These are phyloP conservation scores for Agrochola circellaris DNA, from an alignment of 2,888 invertebrate species.

Conservation along the genomic window DNA sequence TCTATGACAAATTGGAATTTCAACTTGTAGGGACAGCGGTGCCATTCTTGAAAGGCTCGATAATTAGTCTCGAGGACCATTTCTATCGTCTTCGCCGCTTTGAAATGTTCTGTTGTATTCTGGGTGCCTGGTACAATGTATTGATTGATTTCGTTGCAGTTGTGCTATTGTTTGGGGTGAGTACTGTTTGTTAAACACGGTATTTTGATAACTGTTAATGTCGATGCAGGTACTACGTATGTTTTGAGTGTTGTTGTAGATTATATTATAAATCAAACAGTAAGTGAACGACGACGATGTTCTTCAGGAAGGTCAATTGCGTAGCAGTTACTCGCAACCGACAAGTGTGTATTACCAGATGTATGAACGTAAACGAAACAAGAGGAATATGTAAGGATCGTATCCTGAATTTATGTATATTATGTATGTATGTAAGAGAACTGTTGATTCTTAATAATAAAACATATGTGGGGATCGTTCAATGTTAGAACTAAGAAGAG, in stretches of 20 bases:
- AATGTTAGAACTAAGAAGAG: too few relatives aligned
- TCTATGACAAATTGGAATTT: constrained; percentile 85
- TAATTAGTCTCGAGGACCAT: constrained; percentile 59
- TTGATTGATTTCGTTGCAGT: constrained; percentile 46
- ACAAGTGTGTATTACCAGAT: background rate
- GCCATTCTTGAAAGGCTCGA: constrained; percentile 68
- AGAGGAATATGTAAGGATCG: too few relatives aligned
- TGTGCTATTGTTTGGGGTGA: constrained; percentile 13
- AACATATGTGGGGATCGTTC: too few relatives aligned
- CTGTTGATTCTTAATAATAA: too few relatives aligned
- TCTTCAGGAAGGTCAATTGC: background rate
- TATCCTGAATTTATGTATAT: too few relatives aligned
- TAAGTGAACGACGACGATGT: background rate
- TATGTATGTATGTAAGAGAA: too few relatives aligned
- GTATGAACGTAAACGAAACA: too few relatives aligned
- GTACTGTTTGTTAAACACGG: constrained; percentile 10
- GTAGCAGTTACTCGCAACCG: background rate
- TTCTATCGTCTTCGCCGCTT: constrained; percentile 42
- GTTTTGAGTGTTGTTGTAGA: background rate
- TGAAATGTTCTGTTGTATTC: constrained; percentile 44
- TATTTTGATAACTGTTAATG: background rate
- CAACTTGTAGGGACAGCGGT: constrained; percentile 75
- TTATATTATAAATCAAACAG: background rate
- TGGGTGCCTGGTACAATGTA: constrained; percentile 32
- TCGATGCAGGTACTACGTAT: background rate